These are phyloP conservation scores for Phthorimaea operculella DNA, from an alignment of 1,140 invertebrate genomes.

Conservation along the genomic window DNA sequence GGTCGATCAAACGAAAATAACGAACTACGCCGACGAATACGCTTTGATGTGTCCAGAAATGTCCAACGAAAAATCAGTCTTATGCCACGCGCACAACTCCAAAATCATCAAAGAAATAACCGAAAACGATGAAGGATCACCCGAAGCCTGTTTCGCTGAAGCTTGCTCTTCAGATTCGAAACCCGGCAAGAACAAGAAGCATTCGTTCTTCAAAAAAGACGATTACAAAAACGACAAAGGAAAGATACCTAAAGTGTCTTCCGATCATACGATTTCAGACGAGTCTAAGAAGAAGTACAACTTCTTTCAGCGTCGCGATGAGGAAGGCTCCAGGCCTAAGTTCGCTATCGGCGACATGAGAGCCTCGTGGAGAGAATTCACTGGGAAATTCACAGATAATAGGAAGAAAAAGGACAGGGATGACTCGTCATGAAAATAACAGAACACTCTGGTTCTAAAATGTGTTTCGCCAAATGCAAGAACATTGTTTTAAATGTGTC, in stretches of 20 bases:
- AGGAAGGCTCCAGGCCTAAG: constrained; percentile 16
- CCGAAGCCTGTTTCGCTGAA: not conserved
- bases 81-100: not conserved
- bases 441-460: no score
- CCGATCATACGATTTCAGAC: constrained; percentile 2
- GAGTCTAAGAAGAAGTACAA: constrained; percentile 1
- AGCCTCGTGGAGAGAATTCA: constrained; percentile 45
- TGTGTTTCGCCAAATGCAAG: no score
- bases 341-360: constrained; percentile 33
- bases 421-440: constrained; percentile 11
- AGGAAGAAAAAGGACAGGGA: constrained; percentile 40
- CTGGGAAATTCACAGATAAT: constrained; percentile 36
- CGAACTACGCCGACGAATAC: not conserved
- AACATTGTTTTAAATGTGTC: no score
- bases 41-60: not conserved
- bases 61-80: not conserved
- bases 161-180: not conserved
- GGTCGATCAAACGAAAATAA: not conserved
- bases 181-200: constrained; percentile 2
- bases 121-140: not conserved
- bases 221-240: not conserved
- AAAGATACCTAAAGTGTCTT: constrained; percentile 5
- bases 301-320: constrained; percentile 6
- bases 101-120: not conserved
- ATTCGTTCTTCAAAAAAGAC: constrained; percentile 1